These are phyloP conservation scores for Antheraea assamensis DNA, from an alignment of 2,888 invertebrate genomes.

Conservation along the genomic window DNA sequence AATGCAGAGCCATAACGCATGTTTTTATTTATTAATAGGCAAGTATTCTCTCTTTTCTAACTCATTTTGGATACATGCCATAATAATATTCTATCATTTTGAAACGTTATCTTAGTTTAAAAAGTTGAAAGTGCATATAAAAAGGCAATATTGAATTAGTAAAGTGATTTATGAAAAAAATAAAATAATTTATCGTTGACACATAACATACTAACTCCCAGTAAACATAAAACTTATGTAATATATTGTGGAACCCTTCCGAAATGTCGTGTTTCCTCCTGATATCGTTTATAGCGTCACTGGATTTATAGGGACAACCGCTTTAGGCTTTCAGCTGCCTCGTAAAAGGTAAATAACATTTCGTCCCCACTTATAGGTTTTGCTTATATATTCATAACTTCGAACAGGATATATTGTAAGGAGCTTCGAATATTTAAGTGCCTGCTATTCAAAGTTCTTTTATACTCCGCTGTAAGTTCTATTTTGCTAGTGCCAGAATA, in stretches of 20 bases:
- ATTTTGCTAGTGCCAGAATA: no score
- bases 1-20: no score
- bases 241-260: neutral
- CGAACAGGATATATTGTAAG: neutral
- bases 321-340: conserved; percentile 7
- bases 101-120: neutral
- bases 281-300: conserved; percentile 11
- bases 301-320: conserved; percentile 11
- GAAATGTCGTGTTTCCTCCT: neutral
- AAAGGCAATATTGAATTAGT: neutral
- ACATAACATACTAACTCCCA: neutral
- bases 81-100: no score
- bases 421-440: neutral
- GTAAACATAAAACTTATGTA: neutral
- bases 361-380: conserved; percentile 4
- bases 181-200: neutral
- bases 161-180: neutral
- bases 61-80: no score
- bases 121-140: neutral
- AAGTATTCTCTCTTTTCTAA: no score
- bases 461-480: no score
- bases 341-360: conserved; percentile 6
- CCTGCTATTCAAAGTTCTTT: no score
- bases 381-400: neutral
- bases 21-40: no score